A percentile compares a stretch with the other conserved stretches of the same genome.
Conservation (phyloP, 1,140 invertebrate genomes). For the Conus betulinus region DNA sequence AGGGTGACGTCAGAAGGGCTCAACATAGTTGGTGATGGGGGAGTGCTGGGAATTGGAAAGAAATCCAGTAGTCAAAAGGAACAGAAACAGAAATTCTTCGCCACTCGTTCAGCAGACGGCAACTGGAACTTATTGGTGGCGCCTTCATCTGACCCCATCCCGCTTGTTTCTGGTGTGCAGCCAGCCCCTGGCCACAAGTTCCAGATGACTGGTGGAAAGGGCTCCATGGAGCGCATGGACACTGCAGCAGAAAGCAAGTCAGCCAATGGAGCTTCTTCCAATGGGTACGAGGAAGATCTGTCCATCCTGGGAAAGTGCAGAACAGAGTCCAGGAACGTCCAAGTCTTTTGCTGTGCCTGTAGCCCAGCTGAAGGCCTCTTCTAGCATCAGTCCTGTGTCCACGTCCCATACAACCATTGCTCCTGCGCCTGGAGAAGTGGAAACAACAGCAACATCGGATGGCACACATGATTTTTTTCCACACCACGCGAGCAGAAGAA, state of each 20-base stretch:
- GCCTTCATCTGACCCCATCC: slow-evolving; percentile 32
- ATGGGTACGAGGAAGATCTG: neutral
- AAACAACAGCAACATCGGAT: neutral
- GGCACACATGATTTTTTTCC: neutral
- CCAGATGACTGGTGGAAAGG: slow-evolving; percentile 6
- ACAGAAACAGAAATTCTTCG: slow-evolving; percentile 34
- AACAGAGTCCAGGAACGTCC: neutral
- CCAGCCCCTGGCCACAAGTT: slow-evolving; percentile 22
- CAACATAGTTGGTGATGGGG: slow-evolving; percentile 13
- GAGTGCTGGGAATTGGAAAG: slow-evolving; percentile 20
- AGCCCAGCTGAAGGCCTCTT: neutral
- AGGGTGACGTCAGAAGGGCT: slow-evolving; percentile 19
- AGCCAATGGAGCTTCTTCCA: neutral
- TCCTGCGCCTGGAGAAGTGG: neutral
- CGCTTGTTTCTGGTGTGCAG: slow-evolving; percentile 27
- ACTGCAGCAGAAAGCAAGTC: neutral
- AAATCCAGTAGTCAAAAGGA: neutral
- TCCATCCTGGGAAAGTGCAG: neutral
- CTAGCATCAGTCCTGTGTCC: neutral
- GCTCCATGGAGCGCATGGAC: neutral
- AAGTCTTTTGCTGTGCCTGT: neutral
- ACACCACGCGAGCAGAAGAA: neutral
- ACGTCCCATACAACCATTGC: neutral
- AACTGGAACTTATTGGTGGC: slow-evolving; percentile 37
- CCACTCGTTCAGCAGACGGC: slow-evolving; percentile 29